A percentile compares a stretch with the other conserved stretches of the same genome.
These are phyloP conservation scores for Rosalia funebris DNA, from an alignment of 2,888 invertebrate genomes.

Conservation along the genomic window DNA sequence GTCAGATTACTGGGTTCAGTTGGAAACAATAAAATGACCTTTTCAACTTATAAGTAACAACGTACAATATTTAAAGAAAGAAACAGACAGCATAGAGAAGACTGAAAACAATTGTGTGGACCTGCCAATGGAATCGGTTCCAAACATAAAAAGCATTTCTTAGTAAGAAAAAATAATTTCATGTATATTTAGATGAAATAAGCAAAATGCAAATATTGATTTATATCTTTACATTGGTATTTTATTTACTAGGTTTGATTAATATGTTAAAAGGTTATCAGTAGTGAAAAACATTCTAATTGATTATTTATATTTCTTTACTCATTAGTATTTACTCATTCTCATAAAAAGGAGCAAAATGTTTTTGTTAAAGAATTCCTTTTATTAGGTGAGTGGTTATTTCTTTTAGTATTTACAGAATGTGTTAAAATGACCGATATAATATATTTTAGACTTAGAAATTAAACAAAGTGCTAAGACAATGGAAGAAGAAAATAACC, in stretches of 20 bases:
- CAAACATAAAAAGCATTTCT: constrained; percentile 29
- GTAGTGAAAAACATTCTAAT: not conserved
- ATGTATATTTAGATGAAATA: constrained; percentile 11
- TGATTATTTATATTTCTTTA: constrained; percentile 14
- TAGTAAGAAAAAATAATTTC: constrained; percentile 21
- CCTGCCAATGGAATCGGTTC: constrained; percentile 56
- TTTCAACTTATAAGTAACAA: constrained; percentile 71
- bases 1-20: constrained; percentile 69
- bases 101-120: constrained; percentile 74
- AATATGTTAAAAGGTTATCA: constrained; percentile 21
- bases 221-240: constrained; percentile 9
- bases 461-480: constrained; percentile 18
- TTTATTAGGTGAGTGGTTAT: constrained; percentile 18
- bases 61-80: constrained; percentile 70
- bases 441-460: constrained; percentile 28
- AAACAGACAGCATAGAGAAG: constrained; percentile 74
- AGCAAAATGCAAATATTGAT: constrained; percentile 7
- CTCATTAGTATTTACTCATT: constrained; percentile 1
- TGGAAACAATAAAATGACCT: constrained; percentile 85
- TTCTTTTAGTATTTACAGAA: not conserved
- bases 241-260: constrained; percentile 22
- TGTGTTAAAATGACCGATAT: constrained; percentile 1
- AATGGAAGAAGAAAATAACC: constrained; percentile 29
- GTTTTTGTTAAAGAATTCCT: not conserved
- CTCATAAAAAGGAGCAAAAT: constrained; percentile 3